Evolutionary conservation across 2,888 invertebrate species (phyloP).

Genomic region (Phoronis australis): DNA sequence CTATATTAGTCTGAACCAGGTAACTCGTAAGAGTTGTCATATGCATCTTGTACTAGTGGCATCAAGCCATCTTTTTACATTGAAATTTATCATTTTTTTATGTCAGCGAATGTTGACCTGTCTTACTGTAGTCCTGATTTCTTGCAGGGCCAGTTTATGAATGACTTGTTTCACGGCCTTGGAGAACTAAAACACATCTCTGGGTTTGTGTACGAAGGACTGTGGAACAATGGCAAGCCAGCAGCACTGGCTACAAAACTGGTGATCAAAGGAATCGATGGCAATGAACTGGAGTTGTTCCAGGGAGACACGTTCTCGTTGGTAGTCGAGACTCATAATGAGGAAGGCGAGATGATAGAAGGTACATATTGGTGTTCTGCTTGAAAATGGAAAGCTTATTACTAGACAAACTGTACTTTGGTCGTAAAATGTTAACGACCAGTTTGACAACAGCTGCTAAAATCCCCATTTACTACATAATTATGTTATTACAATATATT

Average conservation of each 20-base stretch:
- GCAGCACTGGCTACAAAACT: slow-evolving; percentile 34
- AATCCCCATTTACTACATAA: too few relatives aligned
- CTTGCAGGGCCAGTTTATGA: slow-evolving; percentile 45
- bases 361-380: slow-evolving; percentile 24
- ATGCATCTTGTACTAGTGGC: too few relatives aligned
- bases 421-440: too few relatives aligned
- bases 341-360: slow-evolving; percentile 33
- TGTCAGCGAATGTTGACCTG: too few relatives aligned
- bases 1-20: too few relatives aligned
- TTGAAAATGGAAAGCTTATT: too few relatives aligned
- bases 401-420: too few relatives aligned
- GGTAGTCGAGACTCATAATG: slow-evolving; percentile 33
- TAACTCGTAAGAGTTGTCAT: too few relatives aligned
- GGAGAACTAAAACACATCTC: slow-evolving; percentile 44
- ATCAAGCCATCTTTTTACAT: too few relatives aligned
- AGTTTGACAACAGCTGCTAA: neutral
- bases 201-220: slow-evolving; percentile 42
- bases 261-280: slow-evolving; percentile 19
- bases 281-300: slow-evolving; percentile 19
- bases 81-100: too few relatives aligned
- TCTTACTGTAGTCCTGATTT: too few relatives aligned
- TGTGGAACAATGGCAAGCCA: slow-evolving; percentile 44
- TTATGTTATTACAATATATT: too few relatives aligned
- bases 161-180: slow-evolving; percentile 43
- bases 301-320: slow-evolving; percentile 39